Evolutionary conservation across 2,113 vertebrate species (phyloP).

Genomic region (Eublepharis macularius): DNA sequence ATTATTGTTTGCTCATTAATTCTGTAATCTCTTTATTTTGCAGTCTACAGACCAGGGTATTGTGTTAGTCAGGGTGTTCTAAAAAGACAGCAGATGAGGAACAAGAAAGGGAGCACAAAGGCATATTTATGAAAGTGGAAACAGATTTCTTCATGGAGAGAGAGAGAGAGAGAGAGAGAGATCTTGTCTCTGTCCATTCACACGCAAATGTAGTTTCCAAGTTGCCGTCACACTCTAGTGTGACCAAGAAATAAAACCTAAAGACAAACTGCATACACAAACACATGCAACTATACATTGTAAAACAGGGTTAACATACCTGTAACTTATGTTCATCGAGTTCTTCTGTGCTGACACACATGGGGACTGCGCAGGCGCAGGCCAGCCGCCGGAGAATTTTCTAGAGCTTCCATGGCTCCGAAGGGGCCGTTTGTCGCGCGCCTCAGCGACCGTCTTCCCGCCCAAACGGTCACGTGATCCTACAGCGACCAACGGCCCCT

Average conservation of each 20-base stretch:
- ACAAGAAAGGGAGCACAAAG: background rate
- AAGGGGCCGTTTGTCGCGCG: too few species aligned
- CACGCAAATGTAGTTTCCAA: background rate
- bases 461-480: too few species aligned
- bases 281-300: background rate
- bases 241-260: background rate
- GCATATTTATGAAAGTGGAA: background rate
- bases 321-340: too few species aligned
- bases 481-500: too few species aligned
- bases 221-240: background rate
- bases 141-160: background rate
- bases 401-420: too few species aligned
- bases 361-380: too few species aligned
- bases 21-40: constrained; percentile 19
- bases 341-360: too few species aligned
- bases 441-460: too few species aligned
- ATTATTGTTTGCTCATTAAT: constrained; percentile 2
- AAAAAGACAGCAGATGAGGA: background rate
- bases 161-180: too few species aligned
- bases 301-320: too few species aligned
- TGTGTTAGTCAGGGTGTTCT: background rate
- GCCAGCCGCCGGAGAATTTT: too few species aligned
- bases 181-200: background rate
- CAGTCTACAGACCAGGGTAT: background rate
- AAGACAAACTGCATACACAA: background rate